These are phyloP conservation scores for Protobothrops flavoviridis DNA, from an alignment of 2,113 vertebrate species.

Conservation along the genomic window DNA sequence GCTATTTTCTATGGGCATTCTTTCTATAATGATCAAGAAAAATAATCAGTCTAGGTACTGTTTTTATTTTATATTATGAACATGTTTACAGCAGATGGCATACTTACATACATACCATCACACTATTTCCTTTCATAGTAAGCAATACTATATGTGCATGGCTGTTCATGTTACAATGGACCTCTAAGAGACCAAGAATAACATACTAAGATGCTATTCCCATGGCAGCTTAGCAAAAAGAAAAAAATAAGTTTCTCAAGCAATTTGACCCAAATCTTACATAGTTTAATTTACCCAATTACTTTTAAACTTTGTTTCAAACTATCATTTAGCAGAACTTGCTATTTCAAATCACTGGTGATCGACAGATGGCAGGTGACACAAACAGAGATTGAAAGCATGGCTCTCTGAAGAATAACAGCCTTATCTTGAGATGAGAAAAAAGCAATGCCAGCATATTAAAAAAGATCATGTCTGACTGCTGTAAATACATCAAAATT, in stretches of 20 bases:
- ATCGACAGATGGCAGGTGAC: constrained; percentile 4
- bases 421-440: not conserved
- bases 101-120: not conserved
- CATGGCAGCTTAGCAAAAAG: not conserved
- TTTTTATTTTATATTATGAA: not conserved
- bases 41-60: not conserved
- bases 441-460: not conserved
- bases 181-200: not conserved
- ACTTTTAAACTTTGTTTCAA: not conserved
- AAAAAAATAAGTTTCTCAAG: not conserved
- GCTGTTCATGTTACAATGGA: not conserved
- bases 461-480: not conserved
- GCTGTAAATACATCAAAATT: not conserved
- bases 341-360: not conserved
- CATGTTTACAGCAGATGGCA: not conserved
- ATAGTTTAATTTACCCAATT: not conserved
- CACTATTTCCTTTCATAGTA: not conserved
- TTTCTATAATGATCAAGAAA: not conserved
- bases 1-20: not conserved
- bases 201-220: not conserved
- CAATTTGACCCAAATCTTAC: not conserved
- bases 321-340: not conserved
- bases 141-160: not conserved
- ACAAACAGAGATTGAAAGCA: constrained; percentile 1
- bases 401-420: not conserved